Evolutionary conservation across 2,888 invertebrate species (phyloP).

Genomic region (Synergus gifuensis): DNA sequence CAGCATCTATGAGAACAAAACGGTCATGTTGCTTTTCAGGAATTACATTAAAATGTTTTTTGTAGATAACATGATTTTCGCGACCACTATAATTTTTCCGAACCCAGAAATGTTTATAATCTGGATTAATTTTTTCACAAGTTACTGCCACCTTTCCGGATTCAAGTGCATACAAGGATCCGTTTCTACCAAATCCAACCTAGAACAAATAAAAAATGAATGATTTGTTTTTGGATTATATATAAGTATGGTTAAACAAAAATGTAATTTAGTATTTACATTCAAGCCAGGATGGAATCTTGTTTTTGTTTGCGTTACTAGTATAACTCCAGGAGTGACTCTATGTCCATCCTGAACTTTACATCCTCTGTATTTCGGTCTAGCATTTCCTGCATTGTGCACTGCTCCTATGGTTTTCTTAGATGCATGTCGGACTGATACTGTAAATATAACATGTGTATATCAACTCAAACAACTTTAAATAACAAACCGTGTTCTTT

Average conservation of each 20-base stretch:
- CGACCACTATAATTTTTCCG: conserved; percentile 83
- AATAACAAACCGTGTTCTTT: not conserved
- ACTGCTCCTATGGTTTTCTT: conserved; percentile 84
- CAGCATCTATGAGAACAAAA: conserved; percentile 87
- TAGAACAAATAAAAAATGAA: conserved; percentile 71
- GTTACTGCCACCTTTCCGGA: conserved; percentile 89
- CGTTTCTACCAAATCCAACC: conserved; percentile 91
- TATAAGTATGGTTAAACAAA: conserved; percentile 5
- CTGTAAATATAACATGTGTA: conserved; percentile 66
- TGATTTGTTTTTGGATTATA: not conserved
- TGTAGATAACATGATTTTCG: conserved; percentile 84
- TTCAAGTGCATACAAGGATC: conserved; percentile 89
- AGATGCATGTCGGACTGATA: conserved; percentile 82
- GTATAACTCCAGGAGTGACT: conserved; percentile 84
- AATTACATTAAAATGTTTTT: conserved; percentile 92
- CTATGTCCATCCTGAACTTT: conserved; percentile 85
- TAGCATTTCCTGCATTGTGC: conserved; percentile 83
- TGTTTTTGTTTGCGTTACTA: conserved; percentile 84
- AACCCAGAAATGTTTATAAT: conserved; percentile 89
- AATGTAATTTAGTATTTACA: conserved; percentile 77
- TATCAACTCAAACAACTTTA: not conserved
- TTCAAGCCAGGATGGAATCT: conserved; percentile 90
- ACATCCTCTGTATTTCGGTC: conserved; percentile 89
- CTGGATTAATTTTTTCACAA: conserved; percentile 88
- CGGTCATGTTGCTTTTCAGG: conserved; percentile 87